Conservation (phyloP, 2,113 vertebrate genomes). For the Sinosuthora webbiana region DNA sequence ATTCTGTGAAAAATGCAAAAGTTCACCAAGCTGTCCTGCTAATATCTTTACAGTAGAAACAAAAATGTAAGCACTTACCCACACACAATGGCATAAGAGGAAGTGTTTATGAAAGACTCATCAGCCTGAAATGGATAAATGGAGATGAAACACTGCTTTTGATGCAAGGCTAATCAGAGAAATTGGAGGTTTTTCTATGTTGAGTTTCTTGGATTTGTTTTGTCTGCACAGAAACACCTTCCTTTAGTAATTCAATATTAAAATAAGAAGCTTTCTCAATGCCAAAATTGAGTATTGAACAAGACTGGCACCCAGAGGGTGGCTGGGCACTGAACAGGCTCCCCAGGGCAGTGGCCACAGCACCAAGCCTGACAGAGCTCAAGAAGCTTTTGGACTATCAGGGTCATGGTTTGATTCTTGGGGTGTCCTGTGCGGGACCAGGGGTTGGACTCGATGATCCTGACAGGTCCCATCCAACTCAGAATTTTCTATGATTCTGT, state of each 20-base stretch:
- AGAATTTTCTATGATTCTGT: neutral
- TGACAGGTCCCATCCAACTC: neutral
- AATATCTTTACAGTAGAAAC: neutral
- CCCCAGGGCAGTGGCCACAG: neutral
- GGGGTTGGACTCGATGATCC: fast-evolving
- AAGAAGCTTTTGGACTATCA: neutral
- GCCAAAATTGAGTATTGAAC: neutral
- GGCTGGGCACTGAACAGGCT: fast-evolving
- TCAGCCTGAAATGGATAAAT: neutral
- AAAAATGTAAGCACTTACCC: neutral
- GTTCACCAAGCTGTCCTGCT: neutral
- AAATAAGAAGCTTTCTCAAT: neutral
- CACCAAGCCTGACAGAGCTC: neutral
- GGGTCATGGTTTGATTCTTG: fast-evolving
- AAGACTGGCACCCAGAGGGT: neutral
- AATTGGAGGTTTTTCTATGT: neutral
- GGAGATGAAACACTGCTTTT: neutral
- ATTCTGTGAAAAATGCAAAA: neutral
- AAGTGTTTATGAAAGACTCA: neutral
- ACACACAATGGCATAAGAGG: neutral
- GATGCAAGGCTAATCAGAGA: neutral
- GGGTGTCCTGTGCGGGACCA: neutral
- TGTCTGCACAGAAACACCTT: neutral
- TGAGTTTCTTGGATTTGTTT: neutral
- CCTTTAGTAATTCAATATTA: neutral